These are phyloP conservation scores for Gorsachius goisagi DNA, from an alignment of 2,113 vertebrate genomes.

Conservation along the genomic window DNA sequence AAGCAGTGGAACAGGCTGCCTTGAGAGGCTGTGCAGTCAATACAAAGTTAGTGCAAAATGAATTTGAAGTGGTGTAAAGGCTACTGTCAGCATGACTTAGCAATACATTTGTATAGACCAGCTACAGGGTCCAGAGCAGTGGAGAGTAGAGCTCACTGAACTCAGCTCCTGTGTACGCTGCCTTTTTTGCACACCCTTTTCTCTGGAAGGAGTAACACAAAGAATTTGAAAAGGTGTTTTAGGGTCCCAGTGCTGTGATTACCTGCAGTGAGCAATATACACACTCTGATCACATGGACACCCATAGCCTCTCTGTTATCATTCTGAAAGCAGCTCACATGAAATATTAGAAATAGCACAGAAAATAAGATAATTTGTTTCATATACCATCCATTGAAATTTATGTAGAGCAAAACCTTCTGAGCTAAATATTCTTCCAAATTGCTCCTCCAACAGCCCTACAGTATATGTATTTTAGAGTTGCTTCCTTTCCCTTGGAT, in stretches of 20 bases:
- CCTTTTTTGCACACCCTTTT: neutral
- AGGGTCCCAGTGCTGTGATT: neutral
- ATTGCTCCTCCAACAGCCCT: neutral
- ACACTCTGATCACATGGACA: fast-evolving
- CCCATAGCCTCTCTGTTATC: neutral
- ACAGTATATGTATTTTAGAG: neutral
- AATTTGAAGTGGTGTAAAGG: neutral
- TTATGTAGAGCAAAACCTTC: neutral
- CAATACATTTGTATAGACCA: neutral
- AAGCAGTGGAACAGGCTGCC: neutral
- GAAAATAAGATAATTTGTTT: neutral
- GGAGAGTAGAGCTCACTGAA: neutral
- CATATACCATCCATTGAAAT: neutral
- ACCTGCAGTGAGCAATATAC: neutral
- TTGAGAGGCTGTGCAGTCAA: neutral
- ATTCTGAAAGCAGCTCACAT: neutral
- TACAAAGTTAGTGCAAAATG: neutral
- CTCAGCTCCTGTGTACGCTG: neutral
- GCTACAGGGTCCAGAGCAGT: neutral
- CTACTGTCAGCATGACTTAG: neutral
- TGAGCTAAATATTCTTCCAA: neutral
- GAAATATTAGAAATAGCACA: neutral
- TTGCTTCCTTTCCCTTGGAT: neutral
- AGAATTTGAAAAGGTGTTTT: neutral
- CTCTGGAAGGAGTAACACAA: neutral